A percentile compares a stretch with the other conserved stretches of the same genome.
Conservation (phyloP, 2,113 vertebrate species). For the Psophia crepitans region DNA sequence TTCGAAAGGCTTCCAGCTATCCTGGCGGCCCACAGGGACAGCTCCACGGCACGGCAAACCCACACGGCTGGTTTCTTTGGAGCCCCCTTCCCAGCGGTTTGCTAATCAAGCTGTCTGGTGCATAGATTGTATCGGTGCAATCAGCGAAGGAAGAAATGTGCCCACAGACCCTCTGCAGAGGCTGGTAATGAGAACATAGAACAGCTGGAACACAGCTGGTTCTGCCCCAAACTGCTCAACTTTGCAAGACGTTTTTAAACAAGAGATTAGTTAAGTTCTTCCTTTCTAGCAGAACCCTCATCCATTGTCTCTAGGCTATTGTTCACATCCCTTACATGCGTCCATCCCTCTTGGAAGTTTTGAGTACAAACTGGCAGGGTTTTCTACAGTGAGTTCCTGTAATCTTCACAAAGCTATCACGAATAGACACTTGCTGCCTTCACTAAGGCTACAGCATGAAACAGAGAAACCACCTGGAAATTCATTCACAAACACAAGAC, state of each 20-base stretch:
- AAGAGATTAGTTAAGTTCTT: background rate
- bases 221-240: background rate
- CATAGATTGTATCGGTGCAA: accelerated
- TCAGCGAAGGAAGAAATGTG: background rate
- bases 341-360: background rate
- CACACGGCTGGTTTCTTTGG: accelerated
- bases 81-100: no score
- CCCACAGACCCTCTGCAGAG: background rate
- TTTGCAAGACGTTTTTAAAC: background rate
- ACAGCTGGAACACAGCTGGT: background rate
- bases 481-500: background rate
- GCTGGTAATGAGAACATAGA: background rate
- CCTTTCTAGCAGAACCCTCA: background rate
- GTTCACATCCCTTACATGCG: no score
- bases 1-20: background rate
- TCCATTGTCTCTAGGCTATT: no score
- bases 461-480: background rate
- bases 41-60: accelerated
- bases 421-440: background rate
- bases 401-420: background rate
- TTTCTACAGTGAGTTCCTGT: background rate
- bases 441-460: background rate
- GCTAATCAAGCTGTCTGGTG: background rate
- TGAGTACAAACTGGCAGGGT: background rate
- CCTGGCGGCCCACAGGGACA: background rate